Percentiles rank a stretch among this genome's conserved stretches.
Evolutionary conservation across 2,888 invertebrate genomes (phyloP).

Genomic region (Geotrupes spiniger): DNA sequence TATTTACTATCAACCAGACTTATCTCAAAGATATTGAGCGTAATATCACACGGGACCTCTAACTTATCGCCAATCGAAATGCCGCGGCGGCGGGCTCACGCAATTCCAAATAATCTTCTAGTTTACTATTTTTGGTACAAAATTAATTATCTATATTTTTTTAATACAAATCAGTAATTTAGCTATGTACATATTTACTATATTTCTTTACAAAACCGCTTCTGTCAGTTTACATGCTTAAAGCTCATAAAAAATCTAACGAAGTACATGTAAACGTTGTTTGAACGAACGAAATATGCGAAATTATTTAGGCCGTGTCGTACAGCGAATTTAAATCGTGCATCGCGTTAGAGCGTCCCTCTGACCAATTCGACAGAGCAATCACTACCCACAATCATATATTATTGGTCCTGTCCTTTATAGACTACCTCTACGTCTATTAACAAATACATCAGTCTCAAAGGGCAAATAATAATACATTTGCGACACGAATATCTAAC

Average conservation of each 20-base stretch:
- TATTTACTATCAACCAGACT: conserved; percentile 35
- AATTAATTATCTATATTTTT: conserved; percentile 45
- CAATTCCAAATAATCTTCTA: conserved; percentile 19
- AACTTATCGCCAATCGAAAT: conserved; percentile 26
- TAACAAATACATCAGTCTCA: conserved; percentile 51
- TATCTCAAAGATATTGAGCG: conserved; percentile 41
- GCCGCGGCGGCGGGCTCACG: conserved; percentile 7
- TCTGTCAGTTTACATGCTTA: conserved; percentile 15
- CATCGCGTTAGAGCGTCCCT: conserved; percentile 30
- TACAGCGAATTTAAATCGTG: background rate
- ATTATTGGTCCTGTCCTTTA: conserved; percentile 40
- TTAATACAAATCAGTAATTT: conserved; percentile 36
- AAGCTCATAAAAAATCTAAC: conserved; percentile 15
- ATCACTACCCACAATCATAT: conserved; percentile 23
- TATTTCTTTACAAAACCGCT: conserved; percentile 12
- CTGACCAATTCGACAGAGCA: conserved; percentile 17
- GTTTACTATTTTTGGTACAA: conserved; percentile 29
- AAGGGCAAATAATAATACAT: conserved; percentile 50
- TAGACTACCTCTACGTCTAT: conserved; percentile 37
- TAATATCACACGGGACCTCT: conserved; percentile 45
- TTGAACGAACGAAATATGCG: conserved; percentile 2
- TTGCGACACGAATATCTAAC: conserved; percentile 44
- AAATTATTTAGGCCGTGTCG: conserved; percentile 11
- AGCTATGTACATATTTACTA: conserved; percentile 32
- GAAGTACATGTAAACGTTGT: background rate